Percentiles rank a stretch among this genome's conserved stretches.
phyloP scores from a whole-genome alignment of 2,888 invertebrate species.

The Cephonodes hylas region DNA sequence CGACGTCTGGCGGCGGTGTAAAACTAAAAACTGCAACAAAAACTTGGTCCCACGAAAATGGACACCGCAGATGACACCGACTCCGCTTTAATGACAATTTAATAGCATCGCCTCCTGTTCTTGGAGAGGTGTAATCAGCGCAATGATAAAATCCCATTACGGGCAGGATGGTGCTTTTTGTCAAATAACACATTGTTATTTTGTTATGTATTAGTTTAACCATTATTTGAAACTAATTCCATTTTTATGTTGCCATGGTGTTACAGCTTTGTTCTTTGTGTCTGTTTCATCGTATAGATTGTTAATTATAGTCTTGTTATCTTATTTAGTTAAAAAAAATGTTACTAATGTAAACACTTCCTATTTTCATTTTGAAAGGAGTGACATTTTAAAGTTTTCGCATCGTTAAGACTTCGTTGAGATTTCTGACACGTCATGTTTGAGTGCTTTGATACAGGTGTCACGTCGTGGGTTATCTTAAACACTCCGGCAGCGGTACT shows the following conservation, averaged over 20 bases:
- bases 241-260: neutral
- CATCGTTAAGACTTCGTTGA: slow-evolving; percentile 29
- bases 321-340: neutral
- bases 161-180: slow-evolving; percentile 55
- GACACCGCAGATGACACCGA: slow-evolving; percentile 73
- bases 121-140: slow-evolving; percentile 71
- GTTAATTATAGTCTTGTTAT: neutral
- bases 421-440: slow-evolving; percentile 44
- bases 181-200: slow-evolving; percentile 23
- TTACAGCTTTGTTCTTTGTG: neutral
- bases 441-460: slow-evolving; percentile 49
- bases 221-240: slow-evolving; percentile 21
- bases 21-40: slow-evolving; percentile 76
- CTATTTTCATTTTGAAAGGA: neutral
- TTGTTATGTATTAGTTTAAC: slow-evolving; percentile 24
- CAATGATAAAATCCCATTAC: slow-evolving; percentile 70
- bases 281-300: neutral
- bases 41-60: slow-evolving; percentile 70
- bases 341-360: neutral
- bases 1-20: slow-evolving; percentile 43
- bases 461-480: slow-evolving; percentile 57
- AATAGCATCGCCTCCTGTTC: slow-evolving; percentile 76
- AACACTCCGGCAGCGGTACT: slow-evolving; percentile 54
- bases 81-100: slow-evolving; percentile 79
- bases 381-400: slow-evolving; percentile 20